Evolutionary conservation across 2,797 vertebrate genomes (phyloP).

Genomic region (Pseudochirops cupreus): DNA sequence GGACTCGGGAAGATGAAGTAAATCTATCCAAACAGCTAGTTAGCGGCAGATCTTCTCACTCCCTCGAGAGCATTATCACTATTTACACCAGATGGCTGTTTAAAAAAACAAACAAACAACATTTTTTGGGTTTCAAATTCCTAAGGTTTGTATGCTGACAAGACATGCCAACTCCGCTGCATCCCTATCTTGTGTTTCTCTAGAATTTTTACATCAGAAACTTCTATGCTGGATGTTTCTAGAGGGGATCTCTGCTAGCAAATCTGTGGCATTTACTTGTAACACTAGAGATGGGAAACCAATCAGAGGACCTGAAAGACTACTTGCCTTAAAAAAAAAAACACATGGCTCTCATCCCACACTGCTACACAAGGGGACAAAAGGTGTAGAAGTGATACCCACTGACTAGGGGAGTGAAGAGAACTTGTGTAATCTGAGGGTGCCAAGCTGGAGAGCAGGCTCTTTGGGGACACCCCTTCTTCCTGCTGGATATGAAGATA

Average conservation of each 20-base stretch:
- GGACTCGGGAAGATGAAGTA: background rate
- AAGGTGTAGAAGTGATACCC: background rate
- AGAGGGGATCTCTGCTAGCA: background rate
- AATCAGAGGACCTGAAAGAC: background rate
- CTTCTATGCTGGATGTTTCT: background rate
- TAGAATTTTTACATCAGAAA: background rate
- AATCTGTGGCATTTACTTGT: background rate
- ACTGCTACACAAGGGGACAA: background rate
- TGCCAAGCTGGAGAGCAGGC: background rate
- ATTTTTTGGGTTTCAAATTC: background rate
- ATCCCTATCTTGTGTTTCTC: background rate
- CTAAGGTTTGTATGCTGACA: background rate
- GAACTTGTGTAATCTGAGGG: background rate
- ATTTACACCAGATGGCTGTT: background rate
- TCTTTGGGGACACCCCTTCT: background rate
- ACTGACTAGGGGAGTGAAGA: background rate
- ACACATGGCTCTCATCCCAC: background rate
- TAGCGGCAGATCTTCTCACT: background rate
- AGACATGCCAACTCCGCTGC: background rate
- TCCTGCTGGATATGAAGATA: background rate
- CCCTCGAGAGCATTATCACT: background rate
- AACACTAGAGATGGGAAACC: background rate
- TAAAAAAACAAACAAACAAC: background rate
- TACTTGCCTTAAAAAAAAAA: too few species aligned
- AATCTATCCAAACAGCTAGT: background rate